Conservation (phyloP, 2,113 vertebrate species). For the Stomatorhinus ivindoensis region DNA sequence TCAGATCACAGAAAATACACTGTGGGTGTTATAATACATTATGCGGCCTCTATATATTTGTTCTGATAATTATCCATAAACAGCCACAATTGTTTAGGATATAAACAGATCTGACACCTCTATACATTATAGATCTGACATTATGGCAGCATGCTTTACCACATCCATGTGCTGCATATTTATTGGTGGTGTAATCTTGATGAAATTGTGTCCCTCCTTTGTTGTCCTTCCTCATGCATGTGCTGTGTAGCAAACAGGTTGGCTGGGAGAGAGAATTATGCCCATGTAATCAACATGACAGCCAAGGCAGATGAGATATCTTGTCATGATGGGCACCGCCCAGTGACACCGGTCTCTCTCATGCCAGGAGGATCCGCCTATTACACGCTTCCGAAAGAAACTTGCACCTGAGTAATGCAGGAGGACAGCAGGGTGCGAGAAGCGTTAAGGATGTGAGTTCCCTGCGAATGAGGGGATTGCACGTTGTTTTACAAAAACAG, state of each 20-base stretch:
- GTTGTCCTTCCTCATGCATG: not conserved
- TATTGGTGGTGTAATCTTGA: not conserved
- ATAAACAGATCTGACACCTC: not conserved
- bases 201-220: not conserved
- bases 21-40: not conserved
- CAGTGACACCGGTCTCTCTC: not conserved
- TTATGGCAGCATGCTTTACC: not conserved
- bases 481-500: not conserved
- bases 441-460: not conserved
- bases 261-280: not conserved
- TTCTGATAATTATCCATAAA: not conserved
- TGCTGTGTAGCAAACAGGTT: not conserved
- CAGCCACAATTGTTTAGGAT: not conserved
- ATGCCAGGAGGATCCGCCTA: not conserved
- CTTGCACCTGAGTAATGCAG: not conserved
- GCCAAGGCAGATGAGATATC: not conserved
- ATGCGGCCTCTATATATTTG: not conserved
- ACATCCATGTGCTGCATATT: not conserved
- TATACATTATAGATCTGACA: not conserved
- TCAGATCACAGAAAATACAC: not conserved
- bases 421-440: not conserved
- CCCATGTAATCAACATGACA: not conserved
- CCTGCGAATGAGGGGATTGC: not conserved
- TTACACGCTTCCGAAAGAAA: not conserved
- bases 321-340: not conserved